phyloP scores from a whole-genome alignment of 1,140 invertebrate species.

The Drosophila kepulauana region DNA sequence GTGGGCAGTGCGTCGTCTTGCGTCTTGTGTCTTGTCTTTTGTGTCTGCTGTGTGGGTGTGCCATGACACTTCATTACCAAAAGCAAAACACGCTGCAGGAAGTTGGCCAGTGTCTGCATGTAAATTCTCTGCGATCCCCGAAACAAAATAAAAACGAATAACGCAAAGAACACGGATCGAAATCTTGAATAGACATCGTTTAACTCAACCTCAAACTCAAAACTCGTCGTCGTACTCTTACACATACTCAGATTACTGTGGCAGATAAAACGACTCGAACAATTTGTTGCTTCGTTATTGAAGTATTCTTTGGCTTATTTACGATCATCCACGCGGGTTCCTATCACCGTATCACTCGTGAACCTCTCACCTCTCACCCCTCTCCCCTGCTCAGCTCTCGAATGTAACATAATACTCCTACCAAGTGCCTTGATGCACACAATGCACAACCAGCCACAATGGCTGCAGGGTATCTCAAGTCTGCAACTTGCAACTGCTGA shows the following conservation, averaged over 20 bases:
- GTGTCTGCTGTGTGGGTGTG: conserved; percentile 36
- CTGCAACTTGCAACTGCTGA: conserved; percentile 17
- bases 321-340: conserved; percentile 41
- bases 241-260: conserved; percentile 68
- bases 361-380: conserved; percentile 2
- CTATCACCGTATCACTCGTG: neutral
- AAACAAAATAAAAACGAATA: neutral
- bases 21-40: conserved; percentile 5
- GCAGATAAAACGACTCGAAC: conserved; percentile 56
- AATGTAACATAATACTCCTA: conserved; percentile 67
- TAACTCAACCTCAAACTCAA: too few relatives aligned
- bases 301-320: conserved; percentile 57
- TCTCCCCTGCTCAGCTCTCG: neutral
- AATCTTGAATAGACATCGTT: conserved; percentile 64
- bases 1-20: conserved; percentile 20
- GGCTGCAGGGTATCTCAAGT: neutral
- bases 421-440: conserved; percentile 20
- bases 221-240: neutral
- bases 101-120: conserved; percentile 37
- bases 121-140: conserved; percentile 13
- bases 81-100: conserved; percentile 44
- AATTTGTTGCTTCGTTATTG: conserved; percentile 63
- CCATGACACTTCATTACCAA: conserved; percentile 63
- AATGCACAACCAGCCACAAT: conserved; percentile 15
- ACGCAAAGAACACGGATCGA: conserved; percentile 18